Conservation (phyloP, 2,888 invertebrate species). For the Lampropteryx suffumata region DNA sequence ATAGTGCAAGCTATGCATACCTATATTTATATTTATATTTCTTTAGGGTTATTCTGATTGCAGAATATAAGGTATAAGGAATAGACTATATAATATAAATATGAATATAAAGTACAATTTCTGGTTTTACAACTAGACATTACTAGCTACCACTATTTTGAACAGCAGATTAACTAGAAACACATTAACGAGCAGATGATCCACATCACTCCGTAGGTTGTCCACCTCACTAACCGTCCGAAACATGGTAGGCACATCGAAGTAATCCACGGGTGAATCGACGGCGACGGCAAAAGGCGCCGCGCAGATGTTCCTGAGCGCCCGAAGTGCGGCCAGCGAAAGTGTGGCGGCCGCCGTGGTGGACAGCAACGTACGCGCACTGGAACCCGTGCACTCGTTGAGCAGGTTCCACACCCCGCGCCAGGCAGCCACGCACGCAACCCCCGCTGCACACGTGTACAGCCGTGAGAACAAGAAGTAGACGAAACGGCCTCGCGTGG, state of each 20-base stretch:
- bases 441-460: slow-evolving; percentile 89
- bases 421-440: slow-evolving; percentile 94
- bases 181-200: slow-evolving; percentile 1
- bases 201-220: slow-evolving; percentile 1
- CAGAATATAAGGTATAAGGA: no score
- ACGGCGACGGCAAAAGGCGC: slow-evolving; percentile 91
- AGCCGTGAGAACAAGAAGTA: slow-evolving; percentile 88
- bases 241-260: slow-evolving; percentile 93
- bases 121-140: no score
- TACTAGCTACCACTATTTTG: no score
- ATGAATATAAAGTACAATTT: no score
- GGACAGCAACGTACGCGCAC: slow-evolving; percentile 82
- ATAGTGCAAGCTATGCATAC: no score
- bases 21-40: no score
- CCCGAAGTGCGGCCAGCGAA: slow-evolving; percentile 86
- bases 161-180: no score
- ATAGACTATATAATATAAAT: no score
- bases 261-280: slow-evolving; percentile 90
- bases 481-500: slow-evolving; percentile 82
- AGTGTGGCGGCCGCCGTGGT: slow-evolving; percentile 86
- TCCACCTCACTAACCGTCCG: slow-evolving; percentile 86
- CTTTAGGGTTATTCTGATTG: no score
- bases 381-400: slow-evolving; percentile 87
- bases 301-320: slow-evolving; percentile 90
- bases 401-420: slow-evolving; percentile 91